Evolutionary conservation across 1,140 invertebrate species (phyloP).

Genomic region (Drosophila yakuba): DNA sequence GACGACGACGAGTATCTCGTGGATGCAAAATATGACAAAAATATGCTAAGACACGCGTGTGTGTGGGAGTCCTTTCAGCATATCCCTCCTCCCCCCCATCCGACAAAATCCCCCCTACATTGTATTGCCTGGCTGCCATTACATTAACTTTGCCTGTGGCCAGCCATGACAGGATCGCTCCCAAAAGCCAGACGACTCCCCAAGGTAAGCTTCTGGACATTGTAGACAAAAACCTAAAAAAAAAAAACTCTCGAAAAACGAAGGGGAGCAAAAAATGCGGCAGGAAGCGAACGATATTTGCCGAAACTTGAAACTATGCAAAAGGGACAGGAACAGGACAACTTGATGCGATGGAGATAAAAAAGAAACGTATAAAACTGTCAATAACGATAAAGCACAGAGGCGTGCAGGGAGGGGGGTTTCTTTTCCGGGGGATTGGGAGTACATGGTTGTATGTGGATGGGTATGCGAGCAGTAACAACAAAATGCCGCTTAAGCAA

Average conservation of each 20-base stretch:
- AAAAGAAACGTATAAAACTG: constrained; percentile 68
- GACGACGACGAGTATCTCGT: constrained; percentile 38
- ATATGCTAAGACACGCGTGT: constrained; percentile 66
- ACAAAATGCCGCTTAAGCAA: constrained; percentile 82
- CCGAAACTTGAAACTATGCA: constrained; percentile 74
- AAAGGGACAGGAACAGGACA: constrained; percentile 67
- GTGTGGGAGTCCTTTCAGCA: constrained; percentile 7
- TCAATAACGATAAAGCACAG: constrained; percentile 79
- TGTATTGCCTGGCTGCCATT: constrained; percentile 57
- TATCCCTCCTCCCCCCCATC: neutral
- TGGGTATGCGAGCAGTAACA: constrained; percentile 31
- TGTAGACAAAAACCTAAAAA: constrained; percentile 18
- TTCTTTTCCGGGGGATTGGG: too few species aligned
- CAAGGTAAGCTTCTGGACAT: constrained; percentile 62
- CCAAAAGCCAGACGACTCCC: constrained; percentile 48
- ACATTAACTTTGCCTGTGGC: constrained; percentile 68
- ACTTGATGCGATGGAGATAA: constrained; percentile 54
- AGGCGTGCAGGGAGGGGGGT: constrained; percentile 33
- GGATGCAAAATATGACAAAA: constrained; percentile 65
- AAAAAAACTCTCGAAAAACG: constrained; percentile 17
- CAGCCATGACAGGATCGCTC: constrained; percentile 27
- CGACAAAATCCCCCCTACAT: constrained; percentile 3
- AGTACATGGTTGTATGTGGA: too few species aligned
- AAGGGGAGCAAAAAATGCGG: constrained; percentile 47
- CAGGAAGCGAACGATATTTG: constrained; percentile 53